Evolutionary conservation across 2,113 vertebrate genomes (phyloP), one percentile per base, ranked within the genome.

Genomic region (Neodontobutis hainanensis): DNA sequence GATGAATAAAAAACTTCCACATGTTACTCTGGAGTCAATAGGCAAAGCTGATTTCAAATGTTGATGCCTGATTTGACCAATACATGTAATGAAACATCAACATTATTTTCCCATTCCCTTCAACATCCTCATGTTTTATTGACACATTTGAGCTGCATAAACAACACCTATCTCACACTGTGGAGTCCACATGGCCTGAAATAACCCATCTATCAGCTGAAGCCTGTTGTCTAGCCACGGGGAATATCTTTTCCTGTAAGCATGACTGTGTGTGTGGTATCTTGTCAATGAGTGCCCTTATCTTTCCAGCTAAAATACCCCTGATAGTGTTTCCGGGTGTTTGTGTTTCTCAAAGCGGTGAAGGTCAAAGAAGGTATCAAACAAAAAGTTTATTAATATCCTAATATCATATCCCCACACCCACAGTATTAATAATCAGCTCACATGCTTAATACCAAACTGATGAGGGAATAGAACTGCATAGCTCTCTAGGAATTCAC

Each of bases 351-450:
- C 62, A 61, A 46, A 67, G 16, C 43, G 43, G 65, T 0, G 8
- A 16, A 46, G 82, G 50, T 73, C 75, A 70, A 57, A 12, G 36
- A 52, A 52, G 45, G 47, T 72, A 50, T 45, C 65, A 83, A 76
- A 77, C 69, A 81, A 77, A 78, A 56, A 59, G 50, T 82, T 77
- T 89, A 65, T 77, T 82, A 73, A 75, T 89, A 87, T 55, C 52
- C 34, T 3, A 36, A 55, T 55, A 55, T 35, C 51, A 55, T 36
- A 55, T 65, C 79, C 48, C 48, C 63, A 46, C 38, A 71, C 65
- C 2, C 19, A 56, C 9, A 65, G 44, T 69, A 76, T 72, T 77
- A 73, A 70, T 76, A 70, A 70, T 64, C 58, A 27, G 48, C 63
- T 50, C 79, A 64, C 56, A 71, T 76, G 70, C 61, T 47, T 59